Conservation (phyloP, 2,888 invertebrate genomes). For the Leptura quadrifasciata region DNA sequence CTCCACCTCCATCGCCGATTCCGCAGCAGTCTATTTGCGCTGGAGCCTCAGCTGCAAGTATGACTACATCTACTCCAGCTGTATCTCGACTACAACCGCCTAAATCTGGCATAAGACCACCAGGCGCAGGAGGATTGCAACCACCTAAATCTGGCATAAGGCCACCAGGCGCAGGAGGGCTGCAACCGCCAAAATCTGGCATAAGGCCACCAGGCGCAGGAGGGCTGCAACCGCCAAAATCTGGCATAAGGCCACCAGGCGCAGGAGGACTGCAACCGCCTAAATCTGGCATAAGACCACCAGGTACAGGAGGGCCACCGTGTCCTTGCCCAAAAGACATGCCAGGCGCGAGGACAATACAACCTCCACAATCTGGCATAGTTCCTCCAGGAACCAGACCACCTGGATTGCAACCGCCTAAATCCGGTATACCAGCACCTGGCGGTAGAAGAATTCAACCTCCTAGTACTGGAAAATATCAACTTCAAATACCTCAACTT, state of each 20-base stretch:
- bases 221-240: not conserved
- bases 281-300: not conserved
- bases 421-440: not conserved
- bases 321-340: too few relatives aligned
- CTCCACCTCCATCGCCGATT: constrained; percentile 11
- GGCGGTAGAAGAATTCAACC: not conserved
- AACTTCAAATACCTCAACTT: not conserved
- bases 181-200: not conserved
- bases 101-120: not conserved
- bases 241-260: constrained; percentile 8
- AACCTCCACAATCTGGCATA: not conserved
- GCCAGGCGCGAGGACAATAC: too few relatives aligned
- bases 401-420: not conserved
- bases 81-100: not conserved
- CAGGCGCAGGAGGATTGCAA: not conserved
- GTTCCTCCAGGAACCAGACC: not conserved
- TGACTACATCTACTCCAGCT: not conserved
- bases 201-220: not conserved
- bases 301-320: not conserved
- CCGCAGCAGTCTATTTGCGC: not conserved
- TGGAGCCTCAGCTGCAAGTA: not conserved
- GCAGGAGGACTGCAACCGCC: not conserved
- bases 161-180: not conserved
- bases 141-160: not conserved
- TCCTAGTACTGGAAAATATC: constrained; percentile 11